phyloP scores from a whole-genome alignment of 2,888 invertebrate genomes.

The Lasioglossum morio region DNA sequence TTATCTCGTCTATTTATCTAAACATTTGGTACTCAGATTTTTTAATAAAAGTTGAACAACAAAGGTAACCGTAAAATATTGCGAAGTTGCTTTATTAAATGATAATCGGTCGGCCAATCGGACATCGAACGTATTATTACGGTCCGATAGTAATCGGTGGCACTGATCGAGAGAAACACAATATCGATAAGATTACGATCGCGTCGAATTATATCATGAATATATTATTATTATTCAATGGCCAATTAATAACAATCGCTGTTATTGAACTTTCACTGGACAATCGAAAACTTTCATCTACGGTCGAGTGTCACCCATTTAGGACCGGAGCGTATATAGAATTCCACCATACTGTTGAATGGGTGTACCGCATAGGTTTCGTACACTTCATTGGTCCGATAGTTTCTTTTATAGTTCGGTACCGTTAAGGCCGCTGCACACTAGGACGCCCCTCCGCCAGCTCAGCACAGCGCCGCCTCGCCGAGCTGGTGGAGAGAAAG shows the following conservation, averaged over 20 bases:
- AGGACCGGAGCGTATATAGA: background rate
- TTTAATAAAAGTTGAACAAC: background rate
- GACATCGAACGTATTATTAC: constrained; percentile 5
- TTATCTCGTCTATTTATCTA: too few relatives aligned
- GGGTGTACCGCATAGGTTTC: background rate
- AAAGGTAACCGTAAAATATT: background rate
- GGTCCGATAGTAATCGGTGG: background rate
- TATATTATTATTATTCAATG: background rate
- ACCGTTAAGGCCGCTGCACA: too few relatives aligned
- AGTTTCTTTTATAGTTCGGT: background rate
- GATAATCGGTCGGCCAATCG: background rate
- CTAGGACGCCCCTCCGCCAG: too few relatives aligned
- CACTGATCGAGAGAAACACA: constrained; percentile 26
- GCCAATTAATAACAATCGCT: background rate
- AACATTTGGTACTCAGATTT: too few relatives aligned
- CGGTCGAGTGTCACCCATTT: background rate
- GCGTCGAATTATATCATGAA: background rate
- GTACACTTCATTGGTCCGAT: background rate
- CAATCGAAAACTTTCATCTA: background rate
- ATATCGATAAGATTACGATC: background rate
- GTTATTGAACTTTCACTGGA: background rate
- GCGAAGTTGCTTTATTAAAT: background rate
- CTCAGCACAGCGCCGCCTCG: too few relatives aligned
- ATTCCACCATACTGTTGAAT: background rate
- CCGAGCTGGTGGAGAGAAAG: too few relatives aligned